These are phyloP conservation scores for Holacanthella duospinosa DNA, from an alignment of 2,888 invertebrate genomes.

Conservation along the genomic window DNA sequence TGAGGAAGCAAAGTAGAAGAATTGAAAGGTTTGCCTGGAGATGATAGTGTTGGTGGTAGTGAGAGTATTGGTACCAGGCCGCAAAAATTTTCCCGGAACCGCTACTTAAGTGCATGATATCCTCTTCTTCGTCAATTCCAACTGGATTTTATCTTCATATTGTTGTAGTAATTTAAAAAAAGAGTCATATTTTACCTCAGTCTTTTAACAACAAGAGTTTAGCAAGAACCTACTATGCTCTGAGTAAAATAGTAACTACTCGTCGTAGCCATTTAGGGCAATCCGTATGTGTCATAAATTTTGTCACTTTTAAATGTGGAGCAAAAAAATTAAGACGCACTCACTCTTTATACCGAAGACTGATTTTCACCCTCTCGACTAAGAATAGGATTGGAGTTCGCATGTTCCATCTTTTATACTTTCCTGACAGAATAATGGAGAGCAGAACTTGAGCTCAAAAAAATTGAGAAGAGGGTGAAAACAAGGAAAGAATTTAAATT, in stretches of 20 bases:
- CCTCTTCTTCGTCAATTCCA: no score
- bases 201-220: no score
- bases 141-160: not conserved
- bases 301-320: conserved; percentile 33
- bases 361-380: not conserved
- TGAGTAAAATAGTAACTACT: not conserved
- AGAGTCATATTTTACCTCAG: not conserved
- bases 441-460: conserved; percentile 2
- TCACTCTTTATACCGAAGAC: not conserved
- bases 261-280: conserved; percentile 26
- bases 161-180: not conserved
- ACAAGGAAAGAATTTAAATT: not conserved
- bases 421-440: not conserved
- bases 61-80: no score
- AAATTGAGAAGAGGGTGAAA: not conserved
- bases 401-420: not conserved
- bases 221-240: not conserved
- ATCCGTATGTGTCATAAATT: conserved; percentile 37
- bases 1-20: not conserved
- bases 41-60: not conserved
- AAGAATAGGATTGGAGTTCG: not conserved
- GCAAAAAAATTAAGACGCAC: conserved; percentile 19
- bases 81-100: no score
- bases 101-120: no score
- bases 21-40: not conserved